These are phyloP conservation scores for Parnassius glacialis DNA, from an alignment of 2,888 invertebrate genomes.

Conservation along the genomic window DNA sequence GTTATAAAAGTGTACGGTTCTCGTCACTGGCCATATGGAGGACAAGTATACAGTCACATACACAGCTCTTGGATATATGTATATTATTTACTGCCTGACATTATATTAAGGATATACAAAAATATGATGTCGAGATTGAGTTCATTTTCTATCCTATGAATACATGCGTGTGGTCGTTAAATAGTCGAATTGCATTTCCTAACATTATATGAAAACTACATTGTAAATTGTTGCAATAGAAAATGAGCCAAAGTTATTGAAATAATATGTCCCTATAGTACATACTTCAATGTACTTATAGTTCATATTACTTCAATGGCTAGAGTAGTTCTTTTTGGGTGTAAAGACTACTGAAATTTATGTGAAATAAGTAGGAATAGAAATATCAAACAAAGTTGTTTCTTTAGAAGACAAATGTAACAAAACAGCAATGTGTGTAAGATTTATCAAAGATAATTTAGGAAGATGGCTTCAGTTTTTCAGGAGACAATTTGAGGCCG, in stretches of 20 bases:
- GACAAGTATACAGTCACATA: too few relatives aligned
- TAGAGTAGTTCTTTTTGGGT: not conserved
- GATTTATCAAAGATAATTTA: constrained; percentile 27
- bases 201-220: not conserved
- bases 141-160: not conserved
- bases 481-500: constrained; percentile 24
- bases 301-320: too few relatives aligned
- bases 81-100: too few relatives aligned
- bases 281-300: too few relatives aligned
- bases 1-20: too few relatives aligned
- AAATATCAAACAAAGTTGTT: constrained; percentile 3
- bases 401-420: constrained; percentile 11
- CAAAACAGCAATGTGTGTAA: constrained; percentile 11
- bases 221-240: not conserved
- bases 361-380: not conserved
- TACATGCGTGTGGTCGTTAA: not conserved
- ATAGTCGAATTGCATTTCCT: not conserved
- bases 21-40: too few relatives aligned
- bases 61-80: too few relatives aligned
- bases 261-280: too few relatives aligned
- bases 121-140: not conserved
- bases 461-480: constrained; percentile 24
- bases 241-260: too few relatives aligned
- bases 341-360: not conserved
- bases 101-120: too few relatives aligned